Base-by-base conservation (phyloP, 2,113 vertebrate species). In the Paradoxurus hermaphroditus region DNA sequence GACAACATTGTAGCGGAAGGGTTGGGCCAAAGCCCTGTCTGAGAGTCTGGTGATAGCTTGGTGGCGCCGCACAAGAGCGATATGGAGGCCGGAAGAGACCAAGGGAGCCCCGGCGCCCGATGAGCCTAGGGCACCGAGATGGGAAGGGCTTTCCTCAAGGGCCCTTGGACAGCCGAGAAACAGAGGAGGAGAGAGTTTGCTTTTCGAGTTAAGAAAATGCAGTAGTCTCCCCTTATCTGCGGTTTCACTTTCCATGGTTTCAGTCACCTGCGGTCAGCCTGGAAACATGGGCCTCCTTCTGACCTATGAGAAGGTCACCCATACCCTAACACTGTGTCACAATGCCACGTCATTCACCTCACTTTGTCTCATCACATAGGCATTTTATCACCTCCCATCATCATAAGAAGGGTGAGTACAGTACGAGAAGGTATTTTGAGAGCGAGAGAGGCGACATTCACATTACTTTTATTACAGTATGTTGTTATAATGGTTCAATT, bases 171-270 rank as follows among this genome's bases (percentile, higher is more conserved):
- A 34, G 13, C 29, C 67, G 68, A n/a, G 2, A 84, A 86, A 67
- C 1, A 67, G 63, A 56, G 67, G 36, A 36, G 46, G 63, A 81
- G 36, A 70, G 62, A 73, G 56, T 95, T 96, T 84, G 67, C 73
- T 75, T 84, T 91, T 49, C 12, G 7, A 81, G 8, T 21, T 36
- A 83, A 41, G 41, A 86, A 93, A 95, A 86, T 39, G 5, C 9
- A 83, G 46, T 34, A 78, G 46, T n/a, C 31, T 11, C 75, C 18
- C 75, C 75, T 51, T 51, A 39, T n/a, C 75, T 31, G 5, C 11
- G 18, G 75, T 34, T 78, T 51, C 46, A 51, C 31, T 78, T 78
- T 51, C 75, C 46, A n/a, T 19, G 75, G 29, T 51, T 78, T 51
- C 46, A n/a, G 46, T 51, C 18, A 49, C 31, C 46, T 12, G 75